Evolutionary conservation across 2,113 vertebrate genomes (phyloP), one percentile per base, ranked within the genome.

Genomic region (Silurus meridionalis): DNA sequence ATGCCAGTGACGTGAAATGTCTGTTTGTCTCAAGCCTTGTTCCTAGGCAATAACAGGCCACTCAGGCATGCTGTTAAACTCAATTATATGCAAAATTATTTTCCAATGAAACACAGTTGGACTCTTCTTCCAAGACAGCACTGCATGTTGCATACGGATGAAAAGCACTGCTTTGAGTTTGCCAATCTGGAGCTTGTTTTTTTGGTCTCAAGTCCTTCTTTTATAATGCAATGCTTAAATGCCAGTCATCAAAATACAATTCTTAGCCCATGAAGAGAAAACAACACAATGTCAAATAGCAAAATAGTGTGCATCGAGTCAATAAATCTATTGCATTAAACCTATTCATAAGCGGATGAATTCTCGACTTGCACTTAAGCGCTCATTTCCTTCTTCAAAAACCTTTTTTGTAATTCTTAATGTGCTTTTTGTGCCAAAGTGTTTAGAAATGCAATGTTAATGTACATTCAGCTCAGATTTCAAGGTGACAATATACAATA

Each of bases 41-140:
- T 82, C 6, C 60, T 13, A 82, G 80, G 48, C 60, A 46, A 48
- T 72, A 83, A 83, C 55, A 25, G 63, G n/a, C 64, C 81, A 69
- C 64, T 83, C 66, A 58, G 66, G 46, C 28, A 67, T 37, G 50
- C 66, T 71, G 52, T 37, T 83, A 28, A 15, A 25, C 13, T 83
- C 5, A 84, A 83, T 83, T 84, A 84, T 83, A 48, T 19, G 61
- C 21, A 48, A 53, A 64, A 77, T 52, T 63, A 64, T 64, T 63
- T 64, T 77, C 61, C 60, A 61, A 77, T 28, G 69, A 61, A 84
- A 60, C 55, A 28, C 75, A 78, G 53, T 28, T 75, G 46, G 37
- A 75, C n/a, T 10, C 23, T 84, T 60, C 11, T 61, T 17, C 69
- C 14, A 48, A 48, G 11, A 60, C 55, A 58, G 28, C 55, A 58